Evolutionary conservation across 2,888 invertebrate species (phyloP), one percentile per base, ranked within the genome.

Genomic region (Amiota mariae): DNA sequence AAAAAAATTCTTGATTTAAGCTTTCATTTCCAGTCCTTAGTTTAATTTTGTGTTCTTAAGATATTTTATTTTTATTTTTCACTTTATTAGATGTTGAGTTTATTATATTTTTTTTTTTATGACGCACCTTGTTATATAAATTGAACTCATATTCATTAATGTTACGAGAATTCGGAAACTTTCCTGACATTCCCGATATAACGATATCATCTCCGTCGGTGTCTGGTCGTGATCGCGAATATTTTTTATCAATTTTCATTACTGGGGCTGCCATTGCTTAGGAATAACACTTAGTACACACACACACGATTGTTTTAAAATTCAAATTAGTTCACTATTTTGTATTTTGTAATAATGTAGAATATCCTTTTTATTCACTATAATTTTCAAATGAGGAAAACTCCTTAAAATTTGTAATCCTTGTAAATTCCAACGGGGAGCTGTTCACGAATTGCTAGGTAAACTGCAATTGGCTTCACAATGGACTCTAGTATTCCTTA

Each of bases 81-180:
- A 12, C 47, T 49, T 56, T 68, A 9, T 3, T 20, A 1, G 47
- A 12, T 15, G 12, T 12, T 61, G 15, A 61, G 15, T 61, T 3
- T 59, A 11, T 15, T 49, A 3, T 15, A 18, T 47, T 66, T 66
- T 47, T 70, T 46, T 18, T 57, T 70, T 70, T 57, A 9, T 56
- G 36, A 78, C 82, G 84, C 81, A 91, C 91, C 90, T 91, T 91
- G 79, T 92, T 92, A 56, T 92, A 92, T 8, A 95, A 90, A 87
- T 94, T 92, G 66, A 93, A 90, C 79, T 88, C 89, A 73, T 94
- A 93, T 85, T 94, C 92, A 56, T 90, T 87, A 57, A 94, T 90
- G 86, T 92, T 93, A 67, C 92, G 91, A 0, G 93, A 93, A 80
- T 92, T 93, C 1, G 95, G 94, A 81, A 94, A 93, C 75, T 93